Base-by-base conservation (phyloP, 2,797 vertebrate species). In the Denticeps clupeoides region DNA sequence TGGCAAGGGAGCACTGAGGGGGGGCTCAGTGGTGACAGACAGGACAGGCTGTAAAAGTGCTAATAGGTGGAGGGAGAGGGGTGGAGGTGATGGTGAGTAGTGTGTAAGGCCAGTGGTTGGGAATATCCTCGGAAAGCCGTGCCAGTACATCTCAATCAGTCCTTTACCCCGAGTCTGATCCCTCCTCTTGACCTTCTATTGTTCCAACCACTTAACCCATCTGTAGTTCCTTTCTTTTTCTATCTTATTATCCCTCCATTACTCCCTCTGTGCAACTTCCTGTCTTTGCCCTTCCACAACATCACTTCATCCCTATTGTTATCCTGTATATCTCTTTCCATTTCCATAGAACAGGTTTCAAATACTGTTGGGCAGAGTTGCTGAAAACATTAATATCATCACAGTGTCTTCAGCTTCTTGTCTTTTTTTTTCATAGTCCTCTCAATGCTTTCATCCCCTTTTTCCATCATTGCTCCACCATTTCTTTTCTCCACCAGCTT, bases 291-390 rank as follows among this genome's bases (percentile, higher is more conserved):
- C 43, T 51, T 49, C 55, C 27, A 68, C 64, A 63, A 56, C 56
- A 65, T 56, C 56, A 64, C 58, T 73, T 67, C 46, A 55, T 64
- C 51, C 32, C 32, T 71, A 58, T 58, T 46, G 68, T 81, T 78
- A 77, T 78, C 64, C 54, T 60, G 53, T 50, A 44, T 68, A 45
- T 65, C 62, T 68, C 51, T 40, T 41, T 53, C 41, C 38, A 55
- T 73, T 63, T 71, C 63, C 60, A 69, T 60, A 73, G 59, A 56
- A 68, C 76, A 73, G 63, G 48, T 69, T 73, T 64, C 61, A 63
- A 72, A 64, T 74, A 71, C 65, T 60, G 73, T 81, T 62, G 42
- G 53, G 58, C 7, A 50, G 5, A 58, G 55, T 46, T 51, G 60
- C 43, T 40, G 44, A 50, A 44, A 42, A 55, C 43, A 45, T 47